Evolutionary conservation across 2,888 invertebrate species (phyloP).

Genomic region (Lithophane semibrunnea): DNA sequence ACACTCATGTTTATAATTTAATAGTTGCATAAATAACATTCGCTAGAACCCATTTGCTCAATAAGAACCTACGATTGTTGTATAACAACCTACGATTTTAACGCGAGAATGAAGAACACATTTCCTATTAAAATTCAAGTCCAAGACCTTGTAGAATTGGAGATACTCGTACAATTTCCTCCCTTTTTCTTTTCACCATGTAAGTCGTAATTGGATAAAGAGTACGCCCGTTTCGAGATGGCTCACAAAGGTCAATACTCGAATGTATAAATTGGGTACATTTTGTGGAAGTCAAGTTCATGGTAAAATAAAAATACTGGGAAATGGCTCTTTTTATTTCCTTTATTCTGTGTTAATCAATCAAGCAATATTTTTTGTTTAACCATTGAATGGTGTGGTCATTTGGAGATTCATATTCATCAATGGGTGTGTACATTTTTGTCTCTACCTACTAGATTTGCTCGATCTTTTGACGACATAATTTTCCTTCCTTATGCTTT

Average conservation of each 20-base stretch:
- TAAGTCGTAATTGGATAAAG: conserved; percentile 60
- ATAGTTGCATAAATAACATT: neutral
- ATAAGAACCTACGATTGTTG: too few relatives aligned
- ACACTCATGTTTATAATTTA: too few relatives aligned
- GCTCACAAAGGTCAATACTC: conserved; percentile 48
- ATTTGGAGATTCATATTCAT: neutral
- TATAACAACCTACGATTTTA: neutral
- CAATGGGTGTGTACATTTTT: neutral
- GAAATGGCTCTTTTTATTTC: conserved; percentile 17
- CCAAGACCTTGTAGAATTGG: conserved; percentile 1
- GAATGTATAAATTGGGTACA: conserved; percentile 51
- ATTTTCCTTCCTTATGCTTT: neutral
- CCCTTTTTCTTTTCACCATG: conserved; percentile 50
- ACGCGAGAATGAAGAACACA: neutral
- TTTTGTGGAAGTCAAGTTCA: conserved; percentile 41
- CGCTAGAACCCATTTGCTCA: neutral
- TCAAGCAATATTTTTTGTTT: conserved; percentile 12
- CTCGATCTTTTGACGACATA: neutral
- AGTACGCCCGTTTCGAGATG: conserved; percentile 49
- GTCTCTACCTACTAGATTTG: neutral
- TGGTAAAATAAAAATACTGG: conserved; percentile 19
- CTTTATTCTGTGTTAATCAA: neutral
- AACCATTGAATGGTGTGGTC: neutral
- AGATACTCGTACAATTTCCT: conserved; percentile 35
- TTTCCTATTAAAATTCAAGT: conserved; percentile 40